Conservation (phyloP, 2,797 vertebrate species). For the Natrix natrix region DNA sequence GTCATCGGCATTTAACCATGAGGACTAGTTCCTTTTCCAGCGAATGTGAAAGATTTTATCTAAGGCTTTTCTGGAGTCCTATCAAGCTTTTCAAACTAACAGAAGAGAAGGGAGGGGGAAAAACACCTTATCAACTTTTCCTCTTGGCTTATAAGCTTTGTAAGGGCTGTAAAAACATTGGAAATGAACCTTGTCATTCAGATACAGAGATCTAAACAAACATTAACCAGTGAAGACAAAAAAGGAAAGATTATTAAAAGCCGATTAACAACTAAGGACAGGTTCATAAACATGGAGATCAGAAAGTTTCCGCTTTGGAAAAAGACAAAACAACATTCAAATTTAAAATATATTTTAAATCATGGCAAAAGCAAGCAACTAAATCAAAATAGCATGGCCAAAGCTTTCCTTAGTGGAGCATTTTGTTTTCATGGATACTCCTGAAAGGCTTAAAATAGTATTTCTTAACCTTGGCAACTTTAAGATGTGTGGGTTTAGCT, state of each 20-base stretch:
- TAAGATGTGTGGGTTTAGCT: background rate
- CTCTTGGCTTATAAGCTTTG: background rate
- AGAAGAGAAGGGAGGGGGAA: too few relatives aligned
- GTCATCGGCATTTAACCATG: background rate
- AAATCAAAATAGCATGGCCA: background rate
- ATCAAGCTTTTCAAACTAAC: background rate
- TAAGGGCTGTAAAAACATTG: background rate
- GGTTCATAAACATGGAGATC: background rate
- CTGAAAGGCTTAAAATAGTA: background rate
- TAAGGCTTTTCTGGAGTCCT: background rate
- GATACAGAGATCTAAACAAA: background rate
- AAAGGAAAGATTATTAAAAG: accelerated
- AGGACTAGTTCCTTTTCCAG: background rate
- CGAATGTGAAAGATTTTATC: background rate
- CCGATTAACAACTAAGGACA: background rate
- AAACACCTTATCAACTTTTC: background rate
- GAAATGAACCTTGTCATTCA: background rate
- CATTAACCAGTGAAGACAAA: background rate
- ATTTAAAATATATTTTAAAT: background rate
- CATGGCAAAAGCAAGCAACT: background rate
- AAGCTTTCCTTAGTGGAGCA: background rate
- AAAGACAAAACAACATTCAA: background rate
- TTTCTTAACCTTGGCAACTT: background rate
- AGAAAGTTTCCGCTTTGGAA: background rate
- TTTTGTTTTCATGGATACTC: background rate